Conservation (phyloP, 1,140 invertebrate genomes). For the Ctenoplectra terminalis region DNA sequence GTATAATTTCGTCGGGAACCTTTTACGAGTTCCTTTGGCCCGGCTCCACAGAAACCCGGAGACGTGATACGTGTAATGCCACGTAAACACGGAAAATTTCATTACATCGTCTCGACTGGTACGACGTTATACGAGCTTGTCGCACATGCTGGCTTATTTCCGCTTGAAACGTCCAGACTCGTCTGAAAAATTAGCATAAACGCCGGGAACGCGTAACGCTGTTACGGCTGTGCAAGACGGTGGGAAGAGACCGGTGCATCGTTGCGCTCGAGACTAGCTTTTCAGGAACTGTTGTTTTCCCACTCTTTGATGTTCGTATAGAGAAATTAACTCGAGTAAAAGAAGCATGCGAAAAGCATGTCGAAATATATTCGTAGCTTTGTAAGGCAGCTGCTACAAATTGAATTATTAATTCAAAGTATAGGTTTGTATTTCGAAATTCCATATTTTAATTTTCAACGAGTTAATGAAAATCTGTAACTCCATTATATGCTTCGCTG, state of each 20-base stretch:
- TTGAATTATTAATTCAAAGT: not conserved
- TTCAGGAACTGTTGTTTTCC: not conserved
- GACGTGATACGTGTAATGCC: not conserved
- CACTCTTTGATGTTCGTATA: not conserved
- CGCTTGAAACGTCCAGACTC: constrained; percentile 50
- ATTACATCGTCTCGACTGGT: not conserved
- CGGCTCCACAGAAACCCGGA: not conserved
- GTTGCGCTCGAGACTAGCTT: not conserved
- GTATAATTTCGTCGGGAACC: not conserved
- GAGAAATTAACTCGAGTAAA: not conserved
- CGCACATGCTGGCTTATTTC: constrained; percentile 49
- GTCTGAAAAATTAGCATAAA: constrained; percentile 64
- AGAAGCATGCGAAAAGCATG: too few relatives aligned
- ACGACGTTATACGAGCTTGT: constrained; percentile 3
- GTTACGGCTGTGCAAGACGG: constrained; percentile 6
- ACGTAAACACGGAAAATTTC: constrained; percentile 21
- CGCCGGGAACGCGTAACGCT: constrained; percentile 30
- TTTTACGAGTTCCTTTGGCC: not conserved
- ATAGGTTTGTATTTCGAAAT: not conserved
- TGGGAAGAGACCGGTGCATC: constrained; percentile 4
- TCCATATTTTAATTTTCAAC: too few relatives aligned
- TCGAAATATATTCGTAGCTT: not conserved
- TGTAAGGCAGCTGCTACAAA: not conserved
- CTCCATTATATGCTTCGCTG: not conserved
- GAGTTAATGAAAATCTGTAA: not conserved